Evolutionary conservation across 2,888 invertebrate species (phyloP).

Genomic region (Eristalinus sepulchralis): DNA sequence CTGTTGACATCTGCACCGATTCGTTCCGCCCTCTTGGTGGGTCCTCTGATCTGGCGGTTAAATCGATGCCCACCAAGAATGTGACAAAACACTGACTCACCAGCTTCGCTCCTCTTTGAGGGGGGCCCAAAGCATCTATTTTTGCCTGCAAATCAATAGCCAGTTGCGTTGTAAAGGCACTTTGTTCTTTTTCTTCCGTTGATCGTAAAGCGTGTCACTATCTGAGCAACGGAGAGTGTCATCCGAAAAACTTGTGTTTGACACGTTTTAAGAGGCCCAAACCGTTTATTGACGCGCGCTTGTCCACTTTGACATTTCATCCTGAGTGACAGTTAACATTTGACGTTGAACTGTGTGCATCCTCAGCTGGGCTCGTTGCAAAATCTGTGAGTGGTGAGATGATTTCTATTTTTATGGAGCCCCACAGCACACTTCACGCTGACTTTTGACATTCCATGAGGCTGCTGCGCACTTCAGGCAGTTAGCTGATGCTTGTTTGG

Average conservation of each 20-base stretch:
- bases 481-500: background rate
- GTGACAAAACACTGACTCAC: too few relatives aligned
- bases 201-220: background rate
- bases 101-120: too few relatives aligned
- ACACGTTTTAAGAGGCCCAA: background rate
- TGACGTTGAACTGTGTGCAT: background rate
- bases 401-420: background rate
- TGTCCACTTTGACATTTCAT: constrained; percentile 21
- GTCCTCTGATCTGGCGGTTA: background rate
- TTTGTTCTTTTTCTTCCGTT: background rate
- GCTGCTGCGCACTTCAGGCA: background rate
- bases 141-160: background rate
- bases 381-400: background rate
- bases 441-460: constrained; percentile 8
- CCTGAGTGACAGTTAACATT: constrained; percentile 3
- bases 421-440: background rate
- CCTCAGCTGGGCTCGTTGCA: background rate
- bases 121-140: background rate
- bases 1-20: background rate
- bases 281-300: background rate
- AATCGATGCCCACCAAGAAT: background rate
- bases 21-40: background rate
- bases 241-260: constrained; percentile 11
- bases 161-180: background rate
- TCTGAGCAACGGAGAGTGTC: background rate